These are phyloP conservation scores for Montipora capitata DNA, from an alignment of 92 coral and sea anemone species.

Conservation along the genomic window DNA sequence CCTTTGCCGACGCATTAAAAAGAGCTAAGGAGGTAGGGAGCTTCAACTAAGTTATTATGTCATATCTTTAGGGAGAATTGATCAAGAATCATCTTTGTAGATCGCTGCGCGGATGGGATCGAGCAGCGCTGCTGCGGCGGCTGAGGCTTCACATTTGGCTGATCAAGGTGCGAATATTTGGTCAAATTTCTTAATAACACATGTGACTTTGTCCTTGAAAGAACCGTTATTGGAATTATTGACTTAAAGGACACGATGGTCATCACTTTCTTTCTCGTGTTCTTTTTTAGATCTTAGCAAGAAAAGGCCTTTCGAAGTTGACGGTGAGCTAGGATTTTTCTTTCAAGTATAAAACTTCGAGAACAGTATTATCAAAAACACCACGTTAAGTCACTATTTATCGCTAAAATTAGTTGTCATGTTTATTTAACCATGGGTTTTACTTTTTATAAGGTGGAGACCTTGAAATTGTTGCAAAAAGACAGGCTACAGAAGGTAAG, in stretches of 20 bases:
- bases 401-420: neutral
- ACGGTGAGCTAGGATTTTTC: slow-evolving; percentile 32
- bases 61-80: neutral
- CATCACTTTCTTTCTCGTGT: slow-evolving; percentile 13
- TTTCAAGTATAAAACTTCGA: no score
- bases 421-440: neutral
- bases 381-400: neutral
- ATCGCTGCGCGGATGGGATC: slow-evolving; percentile 97
- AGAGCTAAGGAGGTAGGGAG: slow-evolving; percentile 90
- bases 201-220: neutral
- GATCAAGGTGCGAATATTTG: slow-evolving; percentile 53
- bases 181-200: slow-evolving; percentile 1
- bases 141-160: slow-evolving; percentile 37
- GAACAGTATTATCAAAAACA: no score
- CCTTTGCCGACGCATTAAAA: slow-evolving; percentile 94
- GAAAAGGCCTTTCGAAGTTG: slow-evolving; percentile 69
- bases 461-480: slow-evolving; percentile 61
- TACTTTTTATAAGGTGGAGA: slow-evolving; percentile 29
- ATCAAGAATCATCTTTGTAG: slow-evolving; percentile 53
- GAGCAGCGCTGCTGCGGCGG: slow-evolving; percentile 52
- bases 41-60: neutral
- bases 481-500: slow-evolving; percentile 54
- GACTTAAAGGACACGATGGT: neutral
- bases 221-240: neutral
- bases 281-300: slow-evolving; percentile 50